phyloP scores from a whole-genome alignment of 1,140 invertebrate genomes.

The Melipona quadrifasciata region DNA sequence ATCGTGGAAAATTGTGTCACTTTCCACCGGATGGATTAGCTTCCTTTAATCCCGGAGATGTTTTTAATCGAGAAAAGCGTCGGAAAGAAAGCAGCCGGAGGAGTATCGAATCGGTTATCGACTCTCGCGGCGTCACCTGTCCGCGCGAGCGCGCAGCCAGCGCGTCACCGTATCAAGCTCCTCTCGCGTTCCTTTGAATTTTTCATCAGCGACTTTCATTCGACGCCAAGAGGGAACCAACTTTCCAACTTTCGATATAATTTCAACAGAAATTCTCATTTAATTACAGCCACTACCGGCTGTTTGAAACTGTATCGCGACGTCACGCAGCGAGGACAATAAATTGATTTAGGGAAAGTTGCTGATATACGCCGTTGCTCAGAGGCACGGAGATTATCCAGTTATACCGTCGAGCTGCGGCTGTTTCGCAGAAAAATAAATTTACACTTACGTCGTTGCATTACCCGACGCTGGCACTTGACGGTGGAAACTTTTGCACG shows the following conservation, averaged over 20 bases:
- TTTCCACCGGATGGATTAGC: neutral
- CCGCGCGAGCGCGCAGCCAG: too few relatives aligned
- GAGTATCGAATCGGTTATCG: neutral
- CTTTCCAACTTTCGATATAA: slow-evolving; percentile 22
- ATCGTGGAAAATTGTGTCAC: neutral
- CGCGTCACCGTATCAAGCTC: neutral
- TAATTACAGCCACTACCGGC: neutral
- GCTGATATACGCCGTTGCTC: neutral
- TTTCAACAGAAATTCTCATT: slow-evolving; percentile 9
- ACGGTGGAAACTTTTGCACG: too few relatives aligned
- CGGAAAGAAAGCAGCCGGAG: slow-evolving; percentile 8
- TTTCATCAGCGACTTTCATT: neutral
- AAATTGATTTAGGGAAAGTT: slow-evolving; percentile 5
- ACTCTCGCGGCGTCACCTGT: slow-evolving; percentile 17
- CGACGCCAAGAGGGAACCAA: neutral
- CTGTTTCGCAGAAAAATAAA: neutral
- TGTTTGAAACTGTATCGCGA: neutral
- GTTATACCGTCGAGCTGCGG: neutral
- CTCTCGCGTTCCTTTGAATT: slow-evolving; percentile 15
- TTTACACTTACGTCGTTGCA: neutral
- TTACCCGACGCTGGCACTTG: too few relatives aligned
- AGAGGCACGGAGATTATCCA: neutral
- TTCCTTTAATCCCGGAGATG: slow-evolving; percentile 13
- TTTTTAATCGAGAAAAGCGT: slow-evolving; percentile 16
- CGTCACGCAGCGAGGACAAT: neutral